A percentile compares a stretch with the other conserved stretches of the same genome.
phyloP scores from a whole-genome alignment of 2,113 vertebrate species.

The Malurus elegans region DNA sequence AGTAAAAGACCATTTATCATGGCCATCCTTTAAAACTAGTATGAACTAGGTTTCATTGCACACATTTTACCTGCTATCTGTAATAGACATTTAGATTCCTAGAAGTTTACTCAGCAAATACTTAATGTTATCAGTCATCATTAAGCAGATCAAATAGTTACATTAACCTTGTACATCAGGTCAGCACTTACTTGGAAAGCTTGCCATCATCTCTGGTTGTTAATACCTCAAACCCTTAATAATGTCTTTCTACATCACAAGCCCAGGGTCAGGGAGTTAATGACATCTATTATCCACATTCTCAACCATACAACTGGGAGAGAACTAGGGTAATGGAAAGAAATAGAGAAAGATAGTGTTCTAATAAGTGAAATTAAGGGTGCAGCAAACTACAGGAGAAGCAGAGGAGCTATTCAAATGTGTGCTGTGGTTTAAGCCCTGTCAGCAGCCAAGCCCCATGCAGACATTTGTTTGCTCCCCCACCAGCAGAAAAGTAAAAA shows the following conservation, averaged over 20 bases:
- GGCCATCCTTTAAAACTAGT: not conserved
- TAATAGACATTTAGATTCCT: not conserved
- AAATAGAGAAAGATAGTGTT: not conserved
- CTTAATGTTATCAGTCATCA: not conserved
- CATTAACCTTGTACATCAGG: not conserved
- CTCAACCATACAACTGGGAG: not conserved
- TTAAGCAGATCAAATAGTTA: not conserved
- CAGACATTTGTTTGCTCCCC: not conserved
- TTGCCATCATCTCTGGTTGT: not conserved
- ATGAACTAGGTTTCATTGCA: not conserved
- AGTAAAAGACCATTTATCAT: not conserved
- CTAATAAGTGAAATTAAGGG: not conserved
- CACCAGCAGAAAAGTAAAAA: not conserved
- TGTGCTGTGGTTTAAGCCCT: fast-evolving
- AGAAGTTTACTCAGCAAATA: slow-evolving; percentile 28
- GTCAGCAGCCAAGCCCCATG: not conserved
- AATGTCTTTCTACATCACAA: not conserved
- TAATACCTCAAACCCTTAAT: not conserved
- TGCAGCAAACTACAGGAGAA: not conserved
- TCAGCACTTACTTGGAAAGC: not conserved
- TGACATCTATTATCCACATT: not conserved
- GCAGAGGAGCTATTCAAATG: not conserved
- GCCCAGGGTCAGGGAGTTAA: not conserved
- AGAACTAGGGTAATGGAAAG: not conserved
- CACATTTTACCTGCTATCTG: not conserved